Base-by-base conservation (phyloP, 2,113 vertebrate species). In the Hemiscyllium ocellatum region DNA sequence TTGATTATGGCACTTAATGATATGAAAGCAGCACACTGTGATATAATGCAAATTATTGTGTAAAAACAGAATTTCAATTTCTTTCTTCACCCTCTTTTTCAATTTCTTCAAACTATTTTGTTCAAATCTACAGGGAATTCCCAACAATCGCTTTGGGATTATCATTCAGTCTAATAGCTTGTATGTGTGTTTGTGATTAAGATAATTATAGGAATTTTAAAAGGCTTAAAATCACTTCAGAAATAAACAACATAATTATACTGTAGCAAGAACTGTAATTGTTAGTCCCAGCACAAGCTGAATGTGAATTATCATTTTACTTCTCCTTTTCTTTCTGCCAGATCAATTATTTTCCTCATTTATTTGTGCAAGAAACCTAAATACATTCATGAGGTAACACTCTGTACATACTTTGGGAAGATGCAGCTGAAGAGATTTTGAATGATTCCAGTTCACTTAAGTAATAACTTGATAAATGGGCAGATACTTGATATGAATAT, bases 201-300 rank as follows among this genome's bases (percentile, higher is more conserved):
- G 61, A 66, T 66, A 37, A 93, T 66, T 91, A 91, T 4, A 66
- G 65, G 33, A 93, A 93, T 93, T 66, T 93, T 29, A 90, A 93
- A 93, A 66, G n/a, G n/a, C 19, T 66, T 37, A 93, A 37, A 68
- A 93, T 66, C 61, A 66, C 89, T 68, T 65, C 19, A 93, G 37
- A 66, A 66, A n/a, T n/a, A 37, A 93, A 66, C 33, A 93, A 37
- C 33, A 93, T 66, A 66, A 93, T 66, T 56, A 66, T 93, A 37
- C 20, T 22, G 17, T 22, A 93, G 19, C 65, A 17, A 33, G 37
- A 2, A 66, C 37, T 66, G 22, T 91, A 91, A 91, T 66, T 93
- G 89, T 15, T 61, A 37, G 65, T 37, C 89, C 15, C 13, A 37
- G 61, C n/a, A 37, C 61, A 93, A 68, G 20, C 89, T 37, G 37